phyloP scores from a whole-genome alignment of 2,113 vertebrate genomes.

The Microtus oregoni region DNA sequence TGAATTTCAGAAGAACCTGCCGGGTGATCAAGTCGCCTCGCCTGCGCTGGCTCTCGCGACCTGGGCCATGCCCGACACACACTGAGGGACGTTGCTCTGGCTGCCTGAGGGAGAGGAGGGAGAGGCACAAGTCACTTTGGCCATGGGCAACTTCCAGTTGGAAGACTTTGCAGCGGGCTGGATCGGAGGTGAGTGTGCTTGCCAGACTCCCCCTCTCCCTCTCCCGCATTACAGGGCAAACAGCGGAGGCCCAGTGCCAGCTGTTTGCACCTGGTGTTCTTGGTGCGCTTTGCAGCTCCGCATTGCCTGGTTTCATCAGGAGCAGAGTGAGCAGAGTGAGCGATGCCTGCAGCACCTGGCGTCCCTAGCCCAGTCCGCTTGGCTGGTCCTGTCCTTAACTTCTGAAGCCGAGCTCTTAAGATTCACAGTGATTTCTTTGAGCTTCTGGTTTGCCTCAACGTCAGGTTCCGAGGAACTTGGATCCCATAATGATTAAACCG shows the following conservation, averaged over 20 bases:
- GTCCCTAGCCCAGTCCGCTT: background rate
- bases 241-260: background rate
- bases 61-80: background rate
- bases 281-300: background rate
- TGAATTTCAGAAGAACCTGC: background rate
- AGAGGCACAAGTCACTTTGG: background rate
- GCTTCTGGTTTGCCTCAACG: background rate
- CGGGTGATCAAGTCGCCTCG: accelerated
- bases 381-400: background rate
- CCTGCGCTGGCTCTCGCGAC: no score
- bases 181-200: conserved; percentile 84
- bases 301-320: background rate
- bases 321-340: background rate
- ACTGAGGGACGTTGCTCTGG: background rate
- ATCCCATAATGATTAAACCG: conserved; percentile 68
- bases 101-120: background rate
- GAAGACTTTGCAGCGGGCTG: conserved; percentile 88
- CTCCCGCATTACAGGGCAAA: no score
- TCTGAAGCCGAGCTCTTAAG: background rate
- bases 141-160: conserved; percentile 79
- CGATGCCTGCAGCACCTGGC: background rate
- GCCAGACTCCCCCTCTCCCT: background rate
- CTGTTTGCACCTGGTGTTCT: background rate
- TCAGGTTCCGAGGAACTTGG: background rate
- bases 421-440: background rate